Percentiles rank a stretch among this genome's conserved stretches.
These are phyloP conservation scores for Drusus annulatus DNA, from an alignment of 1,140 invertebrate genomes.

Conservation along the genomic window DNA sequence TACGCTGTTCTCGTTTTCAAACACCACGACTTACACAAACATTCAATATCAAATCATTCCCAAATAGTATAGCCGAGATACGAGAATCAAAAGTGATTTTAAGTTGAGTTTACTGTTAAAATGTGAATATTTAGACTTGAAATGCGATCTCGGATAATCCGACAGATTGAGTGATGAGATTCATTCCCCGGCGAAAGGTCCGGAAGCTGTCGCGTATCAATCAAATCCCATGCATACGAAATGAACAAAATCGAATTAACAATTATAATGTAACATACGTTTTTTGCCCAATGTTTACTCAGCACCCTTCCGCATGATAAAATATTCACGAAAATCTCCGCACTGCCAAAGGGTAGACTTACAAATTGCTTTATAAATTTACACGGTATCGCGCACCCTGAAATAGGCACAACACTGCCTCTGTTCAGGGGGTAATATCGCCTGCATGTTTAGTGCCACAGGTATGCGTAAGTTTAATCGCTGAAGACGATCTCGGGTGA, in stretches of 20 bases:
- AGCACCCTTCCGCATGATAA: constrained; percentile 72
- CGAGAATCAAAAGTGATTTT: no score
- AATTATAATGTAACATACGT: constrained; percentile 64
- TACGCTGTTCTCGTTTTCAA: no score
- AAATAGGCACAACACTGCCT: constrained; percentile 52
- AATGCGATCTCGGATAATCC: constrained; percentile 35
- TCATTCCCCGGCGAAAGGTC: constrained; percentile 23
- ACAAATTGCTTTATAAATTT: constrained; percentile 56
- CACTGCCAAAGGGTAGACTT: constrained; percentile 34
- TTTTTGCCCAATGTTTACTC: constrained; percentile 74
- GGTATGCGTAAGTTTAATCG: constrained; percentile 30
- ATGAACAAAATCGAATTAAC: constrained; percentile 62
- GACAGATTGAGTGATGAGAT: constrained; percentile 6
- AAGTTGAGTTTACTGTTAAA: no score
- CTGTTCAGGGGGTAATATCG: not conserved
- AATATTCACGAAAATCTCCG: constrained; percentile 63
- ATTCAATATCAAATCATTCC: no score
- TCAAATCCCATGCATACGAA: constrained; percentile 44
- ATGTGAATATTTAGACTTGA: constrained; percentile 38
- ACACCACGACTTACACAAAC: no score
- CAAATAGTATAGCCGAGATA: no score
- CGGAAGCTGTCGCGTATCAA: constrained; percentile 49
- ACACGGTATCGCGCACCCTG: not conserved
- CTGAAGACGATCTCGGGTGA: constrained; percentile 51
- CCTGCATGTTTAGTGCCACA: not conserved